Evolutionary conservation across 2,113 vertebrate species (phyloP).

Genomic region (Gadus macrocephalus): DNA sequence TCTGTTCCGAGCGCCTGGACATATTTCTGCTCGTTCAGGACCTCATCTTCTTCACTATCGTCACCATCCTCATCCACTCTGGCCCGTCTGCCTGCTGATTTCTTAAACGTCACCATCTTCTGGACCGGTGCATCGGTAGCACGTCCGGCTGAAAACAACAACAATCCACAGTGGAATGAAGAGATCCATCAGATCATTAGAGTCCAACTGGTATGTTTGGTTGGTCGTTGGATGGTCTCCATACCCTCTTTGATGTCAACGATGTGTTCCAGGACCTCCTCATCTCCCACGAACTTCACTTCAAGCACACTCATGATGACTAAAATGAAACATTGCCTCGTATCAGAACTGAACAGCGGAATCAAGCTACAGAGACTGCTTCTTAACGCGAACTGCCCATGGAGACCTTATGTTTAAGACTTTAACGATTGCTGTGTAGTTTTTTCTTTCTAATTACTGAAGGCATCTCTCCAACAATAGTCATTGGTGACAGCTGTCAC

Average conservation of each 20-base stretch:
- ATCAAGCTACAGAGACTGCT: no score
- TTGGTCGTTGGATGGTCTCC: not conserved
- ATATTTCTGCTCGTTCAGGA: slow-evolving; percentile 79
- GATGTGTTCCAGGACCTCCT: slow-evolving; percentile 88
- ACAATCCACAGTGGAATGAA: not conserved
- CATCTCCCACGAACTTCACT: slow-evolving; percentile 86
- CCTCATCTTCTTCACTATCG: slow-evolving; percentile 66
- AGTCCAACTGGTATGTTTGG: not conserved
- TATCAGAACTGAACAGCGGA: no score
- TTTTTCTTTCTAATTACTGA: no score
- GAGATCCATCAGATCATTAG: not conserved
- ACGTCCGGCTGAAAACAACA: slow-evolving; percentile 60
- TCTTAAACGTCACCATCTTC: slow-evolving; percentile 71
- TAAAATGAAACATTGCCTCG: slow-evolving; percentile 8
- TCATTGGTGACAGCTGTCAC: no score
- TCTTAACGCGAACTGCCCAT: no score
- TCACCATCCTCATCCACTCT: slow-evolving; percentile 39
- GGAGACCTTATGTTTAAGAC: no score
- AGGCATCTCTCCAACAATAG: no score
- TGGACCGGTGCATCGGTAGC: slow-evolving; percentile 60
- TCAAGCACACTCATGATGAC: slow-evolving; percentile 73
- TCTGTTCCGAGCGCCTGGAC: slow-evolving; percentile 76
- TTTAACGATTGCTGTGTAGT: no score
- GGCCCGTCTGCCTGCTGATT: slow-evolving; percentile 54
- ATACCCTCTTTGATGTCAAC: slow-evolving; percentile 83